phyloP scores from a whole-genome alignment of 1,140 invertebrate species.

The Drosophila repleta region DNA sequence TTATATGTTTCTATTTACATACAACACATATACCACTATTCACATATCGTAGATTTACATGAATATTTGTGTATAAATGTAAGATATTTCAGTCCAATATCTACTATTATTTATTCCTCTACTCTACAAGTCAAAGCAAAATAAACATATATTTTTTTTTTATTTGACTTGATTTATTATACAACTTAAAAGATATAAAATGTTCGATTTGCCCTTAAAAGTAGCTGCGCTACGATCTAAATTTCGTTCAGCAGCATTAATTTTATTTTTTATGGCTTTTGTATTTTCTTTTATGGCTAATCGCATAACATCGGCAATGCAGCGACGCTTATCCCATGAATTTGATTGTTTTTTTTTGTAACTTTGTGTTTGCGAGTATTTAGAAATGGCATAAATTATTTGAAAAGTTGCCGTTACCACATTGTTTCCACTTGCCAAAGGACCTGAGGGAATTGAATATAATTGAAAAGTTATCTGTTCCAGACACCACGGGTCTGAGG shows the following conservation, averaged over 20 bases:
- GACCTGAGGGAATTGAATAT: conserved; percentile 40
- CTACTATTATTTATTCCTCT: too few species aligned
- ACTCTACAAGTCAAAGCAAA: too few species aligned
- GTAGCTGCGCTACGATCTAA: too few species aligned
- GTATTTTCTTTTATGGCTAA: conserved; percentile 24
- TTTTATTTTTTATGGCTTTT: conserved; percentile 14
- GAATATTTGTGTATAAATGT: too few species aligned
- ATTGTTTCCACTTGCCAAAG: conserved; percentile 47
- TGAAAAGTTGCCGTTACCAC: conserved; percentile 67
- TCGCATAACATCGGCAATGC: conserved; percentile 24
- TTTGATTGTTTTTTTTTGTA: conserved; percentile 60
- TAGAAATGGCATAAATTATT: conserved; percentile 72
- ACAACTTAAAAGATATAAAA: not conserved
- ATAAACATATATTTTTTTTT: too few species aligned
- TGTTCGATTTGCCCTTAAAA: not conserved
- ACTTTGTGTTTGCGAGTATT: conserved; percentile 60
- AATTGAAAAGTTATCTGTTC: conserved; percentile 67
- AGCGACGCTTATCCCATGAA: conserved; percentile 61
- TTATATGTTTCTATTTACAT: too few species aligned
- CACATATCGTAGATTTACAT: too few species aligned
- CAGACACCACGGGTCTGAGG: not conserved
- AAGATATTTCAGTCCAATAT: not conserved
- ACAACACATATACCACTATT: too few species aligned
- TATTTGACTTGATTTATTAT: not conserved
- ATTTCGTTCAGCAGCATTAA: conserved; percentile 20